Percentiles rank a stretch among this genome's conserved stretches.
Evolutionary conservation across 2,113 vertebrate genomes (phyloP).

Genomic region (Pristiophorus japonicus): DNA sequence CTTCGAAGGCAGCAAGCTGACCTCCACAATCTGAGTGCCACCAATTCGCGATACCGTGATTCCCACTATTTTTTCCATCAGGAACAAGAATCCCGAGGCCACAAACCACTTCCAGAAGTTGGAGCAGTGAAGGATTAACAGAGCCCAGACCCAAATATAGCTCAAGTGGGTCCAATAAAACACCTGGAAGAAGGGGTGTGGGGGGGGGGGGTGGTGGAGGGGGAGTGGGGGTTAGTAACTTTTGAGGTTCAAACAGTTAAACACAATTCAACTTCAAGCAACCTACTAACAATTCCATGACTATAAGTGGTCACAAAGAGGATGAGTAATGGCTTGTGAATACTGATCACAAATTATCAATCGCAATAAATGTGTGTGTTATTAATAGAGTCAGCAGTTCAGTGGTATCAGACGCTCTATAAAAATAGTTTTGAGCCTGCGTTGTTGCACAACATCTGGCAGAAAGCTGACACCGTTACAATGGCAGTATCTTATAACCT

Average conservation of each 20-base stretch:
- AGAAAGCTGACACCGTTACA: background rate
- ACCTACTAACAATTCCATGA: background rate
- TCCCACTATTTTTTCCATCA: conserved; percentile 70
- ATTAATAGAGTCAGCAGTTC: background rate
- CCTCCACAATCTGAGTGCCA: conserved; percentile 66
- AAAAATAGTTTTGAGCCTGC: background rate
- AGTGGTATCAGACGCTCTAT: background rate
- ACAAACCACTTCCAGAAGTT: conserved; percentile 91
- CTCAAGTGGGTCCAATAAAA: conserved; percentile 87
- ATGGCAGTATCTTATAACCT: background rate
- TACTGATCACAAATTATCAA: background rate
- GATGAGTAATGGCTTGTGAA: background rate
- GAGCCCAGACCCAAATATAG: conserved; percentile 69
- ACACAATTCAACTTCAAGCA: background rate
- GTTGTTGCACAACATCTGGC: background rate
- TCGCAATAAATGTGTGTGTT: background rate
- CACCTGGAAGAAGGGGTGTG: conserved; percentile 52
- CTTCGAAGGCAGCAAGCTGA: conserved; percentile 80
- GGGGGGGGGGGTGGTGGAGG: too few species aligned
- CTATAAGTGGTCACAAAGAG: background rate
- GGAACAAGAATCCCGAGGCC: conserved; percentile 66
- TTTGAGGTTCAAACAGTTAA: background rate
- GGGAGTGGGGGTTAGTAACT: background rate
- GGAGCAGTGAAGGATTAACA: conserved; percentile 75
- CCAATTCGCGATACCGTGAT: conserved; percentile 56